Evolutionary conservation across 1,140 invertebrate genomes (phyloP).

Genomic region (Palaemon carinicauda): DNA sequence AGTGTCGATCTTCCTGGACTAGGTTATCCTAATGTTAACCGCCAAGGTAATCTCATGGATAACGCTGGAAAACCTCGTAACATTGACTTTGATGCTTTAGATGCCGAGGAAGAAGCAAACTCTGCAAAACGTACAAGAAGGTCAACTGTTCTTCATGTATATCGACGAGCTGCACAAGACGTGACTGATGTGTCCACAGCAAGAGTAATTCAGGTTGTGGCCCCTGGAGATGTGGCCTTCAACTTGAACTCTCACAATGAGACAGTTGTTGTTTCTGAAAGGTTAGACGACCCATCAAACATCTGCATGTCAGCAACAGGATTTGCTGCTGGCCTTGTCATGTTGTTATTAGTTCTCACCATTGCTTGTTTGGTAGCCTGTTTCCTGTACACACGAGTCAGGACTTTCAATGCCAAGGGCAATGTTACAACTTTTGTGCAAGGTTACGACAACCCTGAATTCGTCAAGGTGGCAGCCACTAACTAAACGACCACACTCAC

Average conservation of each 20-base stretch:
- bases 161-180: constrained; percentile 86
- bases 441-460: constrained; percentile 74
- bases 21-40: constrained; percentile 71
- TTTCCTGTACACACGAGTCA: constrained; percentile 88
- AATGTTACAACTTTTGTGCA: constrained; percentile 68
- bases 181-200: constrained; percentile 94
- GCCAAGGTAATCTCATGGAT: constrained; percentile 82
- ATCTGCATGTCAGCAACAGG: constrained; percentile 93
- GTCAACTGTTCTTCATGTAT: constrained; percentile 70
- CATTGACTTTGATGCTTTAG: constrained; percentile 77
- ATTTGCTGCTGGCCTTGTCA: constrained; percentile 89
- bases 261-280: constrained; percentile 80
- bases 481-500: constrained; percentile 35
- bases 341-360: constrained; percentile 85
- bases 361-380: constrained; percentile 91
- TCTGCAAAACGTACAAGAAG: not conserved
- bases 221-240: constrained; percentile 92
- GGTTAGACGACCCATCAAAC: constrained; percentile 62
- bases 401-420: constrained; percentile 83
- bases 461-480: constrained; percentile 69
- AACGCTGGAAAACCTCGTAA: constrained; percentile 84
- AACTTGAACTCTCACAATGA: constrained; percentile 81
- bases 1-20: not conserved
- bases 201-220: constrained; percentile 89
- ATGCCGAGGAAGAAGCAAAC: constrained; percentile 67